Evolutionary conservation across 2,113 vertebrate genomes (phyloP), one percentile per base, ranked within the genome.

Genomic region (Phocoena phocoena): DNA sequence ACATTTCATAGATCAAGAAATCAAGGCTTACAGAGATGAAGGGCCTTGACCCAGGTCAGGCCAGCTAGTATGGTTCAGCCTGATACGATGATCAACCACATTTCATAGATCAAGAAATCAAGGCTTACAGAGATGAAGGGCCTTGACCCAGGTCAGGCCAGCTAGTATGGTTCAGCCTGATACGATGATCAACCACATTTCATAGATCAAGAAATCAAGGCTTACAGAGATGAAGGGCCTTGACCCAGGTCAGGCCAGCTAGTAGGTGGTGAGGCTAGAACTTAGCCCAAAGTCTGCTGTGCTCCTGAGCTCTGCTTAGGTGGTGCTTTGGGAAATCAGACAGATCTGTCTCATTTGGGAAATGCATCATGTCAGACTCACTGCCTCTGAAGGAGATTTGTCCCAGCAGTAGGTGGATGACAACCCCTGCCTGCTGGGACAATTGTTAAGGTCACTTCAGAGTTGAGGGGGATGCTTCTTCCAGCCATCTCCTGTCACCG

Each of bases 401-500:
- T 86, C 85, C 71, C 62, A 36, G 85, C 41, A 55, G 68, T 77
- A 93, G 82, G 47, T 87, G 91, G 90, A 74, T 92, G 84, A 85
- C 62, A 88, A 17, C 36, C 18, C 31, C 81, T 94, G 76, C 67
- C 71, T 90, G 71, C 25, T 73, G 82, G 89, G 77, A 85, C 68
- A 60, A 23, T 96, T 90, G 95, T 63, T 82, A 97, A 96, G 95
- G 95, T 97, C 85, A 86, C n/a, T 88, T 93, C 67, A 70, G 15
- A 84, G 93, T 93, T 74, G 73, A 60, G 74, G 71, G 41, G 62
- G 62, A 94, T 93, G 60, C 53, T 94, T 76, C 82, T 67, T 93
- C 31, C 74, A 95, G 71, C 90, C 92, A 88, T 91, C 96, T 97
- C 85, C 71, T 97, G 23, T 94, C 82, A 67, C 38, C 1, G 50